Conservation (phyloP, 2,888 invertebrate species). For the Pterobdella sp. region DNA sequence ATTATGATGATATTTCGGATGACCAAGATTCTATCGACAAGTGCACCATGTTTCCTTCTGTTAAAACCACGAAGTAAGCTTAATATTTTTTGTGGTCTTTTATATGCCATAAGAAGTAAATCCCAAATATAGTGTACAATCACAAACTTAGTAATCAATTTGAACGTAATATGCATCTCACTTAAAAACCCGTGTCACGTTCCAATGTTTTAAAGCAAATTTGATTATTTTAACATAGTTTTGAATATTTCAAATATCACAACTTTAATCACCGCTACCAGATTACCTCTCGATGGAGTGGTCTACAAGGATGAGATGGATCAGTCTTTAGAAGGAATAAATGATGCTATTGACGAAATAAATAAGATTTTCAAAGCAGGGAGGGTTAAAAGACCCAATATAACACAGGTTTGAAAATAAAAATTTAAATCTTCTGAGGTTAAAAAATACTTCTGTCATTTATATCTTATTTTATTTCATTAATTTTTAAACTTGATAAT, state of each 20-base stretch:
- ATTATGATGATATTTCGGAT: conserved; percentile 33
- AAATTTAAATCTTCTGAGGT: background rate
- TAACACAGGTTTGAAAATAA: conserved; percentile 27
- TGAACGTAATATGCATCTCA: too few relatives aligned
- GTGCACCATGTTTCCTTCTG: conserved; percentile 23
- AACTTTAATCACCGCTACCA: too few relatives aligned
- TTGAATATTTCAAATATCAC: too few relatives aligned
- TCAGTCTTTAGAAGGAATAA: conserved; percentile 20
- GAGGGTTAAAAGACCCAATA: conserved; percentile 21
- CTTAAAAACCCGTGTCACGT: too few relatives aligned
- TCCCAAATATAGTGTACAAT: background rate
- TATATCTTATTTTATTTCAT: background rate
- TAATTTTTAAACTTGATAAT: background rate
- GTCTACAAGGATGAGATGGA: conserved; percentile 19
- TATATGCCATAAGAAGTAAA: background rate
- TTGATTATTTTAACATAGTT: too few relatives aligned
- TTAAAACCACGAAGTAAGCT: background rate
- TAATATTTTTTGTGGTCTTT: too few relatives aligned
- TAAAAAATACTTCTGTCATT: background rate
- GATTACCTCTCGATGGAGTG: conserved; percentile 8
- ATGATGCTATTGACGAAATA: conserved; percentile 26
- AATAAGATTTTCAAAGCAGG: conserved; percentile 29
- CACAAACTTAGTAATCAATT: background rate
- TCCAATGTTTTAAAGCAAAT: too few relatives aligned
- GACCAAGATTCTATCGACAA: conserved; percentile 6